phyloP scores from a whole-genome alignment of 2,113 vertebrate genomes.

The Clarias magur region DNA sequence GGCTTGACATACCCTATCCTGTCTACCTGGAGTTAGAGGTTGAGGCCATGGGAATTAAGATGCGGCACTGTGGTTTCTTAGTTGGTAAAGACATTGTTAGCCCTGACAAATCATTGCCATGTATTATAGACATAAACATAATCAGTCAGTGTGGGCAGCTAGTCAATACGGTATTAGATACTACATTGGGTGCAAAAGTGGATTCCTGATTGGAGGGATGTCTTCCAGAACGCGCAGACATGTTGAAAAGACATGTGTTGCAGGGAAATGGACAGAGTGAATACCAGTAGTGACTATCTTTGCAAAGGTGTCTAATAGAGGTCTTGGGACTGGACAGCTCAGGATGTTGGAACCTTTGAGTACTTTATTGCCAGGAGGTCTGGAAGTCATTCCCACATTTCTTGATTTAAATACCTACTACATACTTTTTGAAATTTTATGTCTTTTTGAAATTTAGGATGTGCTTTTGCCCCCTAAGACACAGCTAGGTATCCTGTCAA shows the following conservation, averaged over 20 bases:
- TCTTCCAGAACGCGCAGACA: slow-evolving; percentile 2
- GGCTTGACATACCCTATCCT: slow-evolving; percentile 8
- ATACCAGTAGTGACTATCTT: background rate
- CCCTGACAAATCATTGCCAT: slow-evolving; percentile 34
- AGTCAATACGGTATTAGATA: slow-evolving; percentile 32
- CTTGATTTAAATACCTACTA: too few species aligned
- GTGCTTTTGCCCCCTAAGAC: too few species aligned
- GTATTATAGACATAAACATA: background rate
- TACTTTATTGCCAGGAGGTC: background rate
- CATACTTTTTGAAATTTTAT: too few species aligned
- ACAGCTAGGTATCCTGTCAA: too few species aligned
- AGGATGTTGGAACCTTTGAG: background rate
- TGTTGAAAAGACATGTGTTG: background rate
- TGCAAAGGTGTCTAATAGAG: background rate
- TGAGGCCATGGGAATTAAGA: too few species aligned
- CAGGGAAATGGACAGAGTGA: background rate
- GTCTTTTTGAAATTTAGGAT: too few species aligned
- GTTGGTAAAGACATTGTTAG: background rate
- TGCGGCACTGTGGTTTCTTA: too few species aligned
- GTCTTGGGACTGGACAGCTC: background rate
- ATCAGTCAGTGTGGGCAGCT: slow-evolving; percentile 17
- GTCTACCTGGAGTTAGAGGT: background rate
- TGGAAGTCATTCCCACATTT: background rate
- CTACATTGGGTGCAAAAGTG: background rate
- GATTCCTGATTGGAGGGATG: too few species aligned